These are phyloP conservation scores for Trissolcus japonicus DNA, from an alignment of 2,888 invertebrate species.

Conservation along the genomic window DNA sequence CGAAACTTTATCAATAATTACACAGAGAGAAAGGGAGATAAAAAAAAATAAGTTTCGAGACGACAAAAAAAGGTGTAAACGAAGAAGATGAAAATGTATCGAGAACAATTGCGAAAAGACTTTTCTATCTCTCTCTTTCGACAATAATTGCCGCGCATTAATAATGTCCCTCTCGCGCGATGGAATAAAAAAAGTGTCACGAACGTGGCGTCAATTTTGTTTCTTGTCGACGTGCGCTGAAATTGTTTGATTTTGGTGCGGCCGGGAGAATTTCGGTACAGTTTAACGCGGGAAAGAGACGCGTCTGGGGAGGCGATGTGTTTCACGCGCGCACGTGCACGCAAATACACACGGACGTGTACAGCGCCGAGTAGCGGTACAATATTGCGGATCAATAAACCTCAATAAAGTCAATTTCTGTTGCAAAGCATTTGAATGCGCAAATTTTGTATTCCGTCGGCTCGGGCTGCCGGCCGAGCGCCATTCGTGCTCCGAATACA, in stretches of 20 bases:
- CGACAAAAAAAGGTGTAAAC: slow-evolving; percentile 16
- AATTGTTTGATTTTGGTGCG: slow-evolving; percentile 33
- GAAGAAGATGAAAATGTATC: slow-evolving; percentile 2
- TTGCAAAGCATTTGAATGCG: slow-evolving; percentile 75
- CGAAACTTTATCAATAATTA: slow-evolving; percentile 16
- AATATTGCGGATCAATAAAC: slow-evolving; percentile 76
- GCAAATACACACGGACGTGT: slow-evolving; percentile 30
- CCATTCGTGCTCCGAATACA: slow-evolving; percentile 73
- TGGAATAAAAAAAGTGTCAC: neutral
- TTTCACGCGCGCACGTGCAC: slow-evolving; percentile 36
- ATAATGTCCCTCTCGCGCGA: no score
- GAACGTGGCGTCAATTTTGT: slow-evolving; percentile 33
- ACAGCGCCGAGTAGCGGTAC: slow-evolving; percentile 65
- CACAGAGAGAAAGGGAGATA: neutral
- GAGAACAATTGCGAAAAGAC: no score
- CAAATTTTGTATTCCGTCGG: slow-evolving; percentile 74
- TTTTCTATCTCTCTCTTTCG: no score
- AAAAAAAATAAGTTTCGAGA: neutral
- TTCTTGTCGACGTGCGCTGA: slow-evolving; percentile 45
- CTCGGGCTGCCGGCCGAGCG: slow-evolving; percentile 68
- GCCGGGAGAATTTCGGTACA: neutral
- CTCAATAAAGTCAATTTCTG: slow-evolving; percentile 77
- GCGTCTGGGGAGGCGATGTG: slow-evolving; percentile 3
- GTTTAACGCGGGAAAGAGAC: neutral
- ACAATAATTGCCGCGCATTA: no score